Evolutionary conservation across 2,113 vertebrate genomes (phyloP), one percentile per base, ranked within the genome.

Genomic region (Lucifuga dentata): DNA sequence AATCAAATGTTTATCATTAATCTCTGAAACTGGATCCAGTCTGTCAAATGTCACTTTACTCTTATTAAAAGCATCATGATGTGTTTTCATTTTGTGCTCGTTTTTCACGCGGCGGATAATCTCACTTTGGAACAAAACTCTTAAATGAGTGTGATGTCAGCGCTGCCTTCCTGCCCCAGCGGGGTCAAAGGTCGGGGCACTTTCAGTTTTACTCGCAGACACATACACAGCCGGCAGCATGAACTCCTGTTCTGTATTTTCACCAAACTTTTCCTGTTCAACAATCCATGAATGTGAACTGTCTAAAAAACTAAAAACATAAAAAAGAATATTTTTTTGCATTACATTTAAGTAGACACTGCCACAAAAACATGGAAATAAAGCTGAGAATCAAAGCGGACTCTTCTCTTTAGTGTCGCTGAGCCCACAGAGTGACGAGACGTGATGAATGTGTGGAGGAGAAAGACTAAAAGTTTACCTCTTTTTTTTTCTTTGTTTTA

Each of bases 211-310:
- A 15, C 33, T 17, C 1, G 3, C 21, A n/a, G 23, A 35, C 23
- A 8, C 35, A 19, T 26, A 19, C 33, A 50, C 32, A 23, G 55
- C 17, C n/a, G 11, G 55, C 56, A 56, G 52, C 32, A 35, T 29
- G 65, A 62, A 24, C 5, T 16, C 38, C 48, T 11, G 2, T 43
- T 23, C 29, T 48, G 17, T 66, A 3, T n/a, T 45, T 50, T 48
- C 64, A 48, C 26, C 51, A 10, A 41, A n/a, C 46, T 62, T 2
- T 3, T 49, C 64, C 62, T 66, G 29, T 81, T 78, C 52, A 88
- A 68, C 76, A 84, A 85, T 87, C 90, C 86, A 66, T 80, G 77
- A 92, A 92, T 90, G 88, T 90, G 89, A 88, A 88, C 44, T 19
- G 43, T 80, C 26, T 63, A 29, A 21, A 15, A 62, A 33, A 10